Evolutionary conservation across 1,140 invertebrate genomes (phyloP).

Genomic region (Chymomyza costata): DNA sequence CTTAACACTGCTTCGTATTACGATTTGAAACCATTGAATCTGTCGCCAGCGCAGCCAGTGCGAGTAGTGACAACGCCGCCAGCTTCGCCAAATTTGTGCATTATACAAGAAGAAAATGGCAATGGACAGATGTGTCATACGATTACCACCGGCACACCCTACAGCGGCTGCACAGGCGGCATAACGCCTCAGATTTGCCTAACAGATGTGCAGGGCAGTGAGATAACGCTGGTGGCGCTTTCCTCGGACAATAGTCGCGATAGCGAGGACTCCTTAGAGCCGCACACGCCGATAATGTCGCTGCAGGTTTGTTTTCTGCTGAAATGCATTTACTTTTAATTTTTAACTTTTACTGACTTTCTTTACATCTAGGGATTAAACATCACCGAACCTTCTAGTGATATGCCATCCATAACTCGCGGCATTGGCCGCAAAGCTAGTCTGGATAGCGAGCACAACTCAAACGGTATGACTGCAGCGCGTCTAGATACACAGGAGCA

Average conservation of each 20-base stretch:
- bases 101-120: conserved; percentile 88
- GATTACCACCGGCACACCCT: conserved; percentile 60
- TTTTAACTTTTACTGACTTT: background rate
- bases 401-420: conserved; percentile 86
- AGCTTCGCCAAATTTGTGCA: conserved; percentile 82
- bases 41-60: conserved; percentile 77
- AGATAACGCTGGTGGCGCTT: conserved; percentile 84
- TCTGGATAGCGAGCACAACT: conserved; percentile 77
- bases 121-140: conserved; percentile 66
- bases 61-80: conserved; percentile 70
- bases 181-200: conserved; percentile 87
- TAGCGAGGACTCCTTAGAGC: conserved; percentile 73
- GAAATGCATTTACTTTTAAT: background rate
- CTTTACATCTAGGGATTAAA: conserved; percentile 79
- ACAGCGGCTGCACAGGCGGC: conserved; percentile 57
- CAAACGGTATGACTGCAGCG: conserved; percentile 14
- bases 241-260: conserved; percentile 82
- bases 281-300: conserved; percentile 73
- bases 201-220: conserved; percentile 91
- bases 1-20: conserved; percentile 72
- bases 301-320: conserved; percentile 45
- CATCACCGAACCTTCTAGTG: conserved; percentile 84
- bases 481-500: conserved; percentile 7
- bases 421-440: conserved; percentile 84
- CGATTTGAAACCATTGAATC: conserved; percentile 77